Evolutionary conservation across 2,113 vertebrate species (phyloP), one percentile per base, ranked within the genome.

Genomic region (Myrmophylax atrothorax): DNA sequence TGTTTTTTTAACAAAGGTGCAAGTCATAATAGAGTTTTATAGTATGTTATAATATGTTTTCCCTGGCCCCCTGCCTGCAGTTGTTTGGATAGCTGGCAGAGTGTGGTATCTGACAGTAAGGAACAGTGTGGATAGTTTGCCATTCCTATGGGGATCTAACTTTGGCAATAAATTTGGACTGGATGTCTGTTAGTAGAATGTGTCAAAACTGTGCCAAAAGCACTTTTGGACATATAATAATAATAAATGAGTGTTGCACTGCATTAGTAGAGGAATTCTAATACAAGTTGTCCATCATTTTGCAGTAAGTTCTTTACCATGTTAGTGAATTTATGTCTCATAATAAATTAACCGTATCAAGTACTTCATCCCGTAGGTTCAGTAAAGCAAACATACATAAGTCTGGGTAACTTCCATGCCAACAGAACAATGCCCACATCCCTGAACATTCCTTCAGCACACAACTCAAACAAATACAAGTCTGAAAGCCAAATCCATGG

Each of bases 141-240:
- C 60, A 78, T 80, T 96, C 95, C 93, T 96, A 25, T 2, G 14
- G 94, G 94, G 83, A 92, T 94, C 80, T 93, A 83, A 78, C 84
- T 75, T 89, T 63, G 94, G 95, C 91, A 96, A 96, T 96, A 97
- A 95, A 96, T 95, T 96, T 94, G 93, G 87, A 56, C 70, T 94
- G 89, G 33, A 75, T 87, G 90, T 94, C 94, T 97, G 93, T 94
- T 84, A 95, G 93, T 46, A 70, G 75, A 93, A 60, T 66, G 44
- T 81, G 90, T 97, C 96, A 95, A 79, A 93, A 84, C 93, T 53
- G 75, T 96, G 96, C 95, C 96, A 97, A 93, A 96, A 96, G 89
- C 90, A 95, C 94, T 96, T 95, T 94, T 75, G 90, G 77, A 95
- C 92, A 47, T 95, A 90, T 83, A 96, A 91, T 91, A 96, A 95